Evolutionary conservation across 2,797 vertebrate genomes (phyloP).

Genomic region (Dendrocincla tyrannina): DNA sequence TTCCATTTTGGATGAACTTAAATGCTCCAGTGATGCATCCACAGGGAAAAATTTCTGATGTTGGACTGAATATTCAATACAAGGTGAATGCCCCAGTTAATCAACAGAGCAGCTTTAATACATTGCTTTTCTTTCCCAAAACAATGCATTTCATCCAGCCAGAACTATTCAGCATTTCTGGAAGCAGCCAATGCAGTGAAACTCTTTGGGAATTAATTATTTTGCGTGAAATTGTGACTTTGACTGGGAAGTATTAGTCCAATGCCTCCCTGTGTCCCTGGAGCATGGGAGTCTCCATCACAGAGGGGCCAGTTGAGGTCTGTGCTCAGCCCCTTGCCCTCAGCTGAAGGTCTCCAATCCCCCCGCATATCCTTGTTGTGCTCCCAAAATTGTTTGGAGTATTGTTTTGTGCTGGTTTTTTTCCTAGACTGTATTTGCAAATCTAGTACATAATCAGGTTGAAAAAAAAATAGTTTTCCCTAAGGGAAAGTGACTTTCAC

Average conservation of each 20-base stretch:
- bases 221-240: background rate
- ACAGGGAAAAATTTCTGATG: background rate
- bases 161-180: background rate
- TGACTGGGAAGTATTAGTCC: background rate
- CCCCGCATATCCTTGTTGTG: background rate
- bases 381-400: background rate
- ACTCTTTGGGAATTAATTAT: background rate
- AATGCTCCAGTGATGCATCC: background rate
- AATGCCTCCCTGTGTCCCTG: accelerated
- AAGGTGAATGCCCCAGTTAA: background rate
- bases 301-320: background rate
- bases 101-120: background rate
- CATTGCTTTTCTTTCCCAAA: background rate
- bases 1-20: background rate
- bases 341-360: background rate
- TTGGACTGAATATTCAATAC: background rate
- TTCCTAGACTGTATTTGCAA: background rate
- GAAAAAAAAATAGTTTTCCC: background rate
- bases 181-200: background rate
- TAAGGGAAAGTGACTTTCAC: constrained; percentile 50
- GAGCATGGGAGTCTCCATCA: background rate
- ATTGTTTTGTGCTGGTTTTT: background rate
- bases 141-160: background rate
- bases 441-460: background rate
- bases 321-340: background rate